Percentiles rank a stretch among this genome's conserved stretches.
phyloP scores from a whole-genome alignment of 1,140 invertebrate species.

The Heliconius melpomene region DNA sequence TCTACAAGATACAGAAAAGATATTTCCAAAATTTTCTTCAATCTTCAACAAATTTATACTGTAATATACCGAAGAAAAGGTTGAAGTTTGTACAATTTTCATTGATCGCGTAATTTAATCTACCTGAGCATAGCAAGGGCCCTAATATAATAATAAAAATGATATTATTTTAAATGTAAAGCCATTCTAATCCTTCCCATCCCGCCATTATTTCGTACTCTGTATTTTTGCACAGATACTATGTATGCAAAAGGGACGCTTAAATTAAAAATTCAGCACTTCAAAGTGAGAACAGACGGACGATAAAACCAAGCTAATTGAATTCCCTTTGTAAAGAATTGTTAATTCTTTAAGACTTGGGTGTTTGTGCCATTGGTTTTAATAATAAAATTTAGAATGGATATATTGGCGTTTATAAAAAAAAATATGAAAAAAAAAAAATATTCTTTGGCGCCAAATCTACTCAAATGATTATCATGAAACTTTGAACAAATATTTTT shows the following conservation, averaged over 20 bases:
- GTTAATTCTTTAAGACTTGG: slow-evolving; percentile 15
- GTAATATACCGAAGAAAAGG: neutral
- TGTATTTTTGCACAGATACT: slow-evolving; percentile 5
- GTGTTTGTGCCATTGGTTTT: neutral
- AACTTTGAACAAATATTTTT: no score
- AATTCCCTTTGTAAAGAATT: slow-evolving; percentile 29
- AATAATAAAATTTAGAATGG: neutral
- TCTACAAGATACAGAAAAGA: neutral
- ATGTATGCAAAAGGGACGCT: slow-evolving; percentile 4
- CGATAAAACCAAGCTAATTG: slow-evolving; percentile 24
- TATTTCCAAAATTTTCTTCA: neutral
- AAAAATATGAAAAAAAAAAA: no score
- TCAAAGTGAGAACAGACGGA: slow-evolving; percentile 27
- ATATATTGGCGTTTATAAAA: no score
- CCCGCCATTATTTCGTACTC: neutral
- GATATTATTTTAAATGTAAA: slow-evolving; percentile 7
- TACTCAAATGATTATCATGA: no score
- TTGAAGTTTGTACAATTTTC: neutral
- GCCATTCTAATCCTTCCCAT: neutral
- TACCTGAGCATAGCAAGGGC: neutral
- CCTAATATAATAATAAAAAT: neutral
- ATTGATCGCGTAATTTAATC: neutral
- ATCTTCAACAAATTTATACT: neutral
- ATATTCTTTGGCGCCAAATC: no score
- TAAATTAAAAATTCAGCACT: slow-evolving; percentile 27